Conservation (phyloP, 92 coral and sea anemone species). For the Zoanthus sansibaricus region DNA sequence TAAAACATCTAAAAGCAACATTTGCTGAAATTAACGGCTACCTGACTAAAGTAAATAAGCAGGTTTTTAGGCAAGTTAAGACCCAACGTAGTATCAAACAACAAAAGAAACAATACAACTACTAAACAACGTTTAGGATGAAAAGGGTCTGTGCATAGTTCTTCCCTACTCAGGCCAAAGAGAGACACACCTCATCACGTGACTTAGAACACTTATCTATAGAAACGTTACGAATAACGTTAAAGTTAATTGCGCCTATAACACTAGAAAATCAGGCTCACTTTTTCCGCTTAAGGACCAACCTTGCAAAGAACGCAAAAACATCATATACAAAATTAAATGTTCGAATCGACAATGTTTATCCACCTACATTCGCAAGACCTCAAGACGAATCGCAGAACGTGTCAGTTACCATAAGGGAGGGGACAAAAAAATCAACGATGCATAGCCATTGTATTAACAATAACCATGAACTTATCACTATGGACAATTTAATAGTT, state of each 20-base stretch:
- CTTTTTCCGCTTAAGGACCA: neutral
- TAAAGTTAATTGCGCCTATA: constrained; percentile 9
- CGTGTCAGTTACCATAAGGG: neutral
- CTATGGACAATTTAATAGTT: no score
- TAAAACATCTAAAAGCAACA: no score
- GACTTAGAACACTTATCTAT: constrained; percentile 6
- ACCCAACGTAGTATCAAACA: no score
- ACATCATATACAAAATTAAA: constrained; percentile 24
- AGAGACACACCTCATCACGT: constrained; percentile 11
- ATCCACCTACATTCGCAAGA: neutral
- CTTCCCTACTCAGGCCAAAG: constrained; percentile 15
- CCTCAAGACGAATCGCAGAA: neutral
- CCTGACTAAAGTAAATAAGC: no score
- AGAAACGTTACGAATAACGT: constrained; percentile 5
- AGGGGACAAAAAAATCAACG: no score
- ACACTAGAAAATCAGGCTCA: neutral
- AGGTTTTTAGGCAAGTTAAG: no score
- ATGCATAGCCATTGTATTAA: no score
- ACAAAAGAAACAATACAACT: no score
- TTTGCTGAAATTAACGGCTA: no score
- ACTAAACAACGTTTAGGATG: neutral
- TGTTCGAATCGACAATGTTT: constrained; percentile 1
- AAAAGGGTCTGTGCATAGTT: constrained; percentile 1
- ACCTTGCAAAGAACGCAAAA: constrained; percentile 1
- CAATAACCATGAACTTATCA: no score